phyloP scores from a whole-genome alignment of 2,888 invertebrate species.

The Blera fallax region DNA sequence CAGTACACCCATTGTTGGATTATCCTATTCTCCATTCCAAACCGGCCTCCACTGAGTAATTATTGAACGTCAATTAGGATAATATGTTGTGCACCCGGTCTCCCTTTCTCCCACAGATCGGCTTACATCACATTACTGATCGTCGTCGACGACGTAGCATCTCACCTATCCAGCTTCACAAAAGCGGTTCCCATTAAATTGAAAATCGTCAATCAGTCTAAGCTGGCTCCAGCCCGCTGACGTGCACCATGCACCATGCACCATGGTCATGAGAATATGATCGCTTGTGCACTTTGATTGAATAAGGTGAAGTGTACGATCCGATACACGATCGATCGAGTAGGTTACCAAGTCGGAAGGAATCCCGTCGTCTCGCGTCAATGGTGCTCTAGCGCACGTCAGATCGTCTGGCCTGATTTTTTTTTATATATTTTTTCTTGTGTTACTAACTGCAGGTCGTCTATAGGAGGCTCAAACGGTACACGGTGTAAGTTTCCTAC shows the following conservation, averaged over 20 bases:
- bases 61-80: slow-evolving; percentile 70
- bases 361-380: slow-evolving; percentile 67
- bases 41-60: slow-evolving; percentile 43
- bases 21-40: slow-evolving; percentile 38
- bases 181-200: slow-evolving; percentile 68
- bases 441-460: neutral
- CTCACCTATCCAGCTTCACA: slow-evolving; percentile 27
- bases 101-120: slow-evolving; percentile 28
- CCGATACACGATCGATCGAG: slow-evolving; percentile 57
- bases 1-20: slow-evolving; percentile 59
- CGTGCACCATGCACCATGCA: slow-evolving; percentile 28
- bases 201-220: slow-evolving; percentile 72
- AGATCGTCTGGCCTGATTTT: slow-evolving; percentile 70
- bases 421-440: slow-evolving; percentile 14
- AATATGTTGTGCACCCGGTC: slow-evolving; percentile 31
- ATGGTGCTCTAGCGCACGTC: slow-evolving; percentile 63
- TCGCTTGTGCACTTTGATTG: slow-evolving; percentile 54
- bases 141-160: slow-evolving; percentile 23
- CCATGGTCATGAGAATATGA: slow-evolving; percentile 61
- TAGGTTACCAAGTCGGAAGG: slow-evolving; percentile 70
- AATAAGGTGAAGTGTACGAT: slow-evolving; percentile 66
- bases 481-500: slow-evolving; percentile 53
- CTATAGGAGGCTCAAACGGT: slow-evolving; percentile 50
- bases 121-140: slow-evolving; percentile 51
- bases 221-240: slow-evolving; percentile 32